A percentile compares a stretch with the other conserved stretches of the same genome.
phyloP scores from a whole-genome alignment of 2,113 vertebrate species.

The Sturnira hondurensis region DNA sequence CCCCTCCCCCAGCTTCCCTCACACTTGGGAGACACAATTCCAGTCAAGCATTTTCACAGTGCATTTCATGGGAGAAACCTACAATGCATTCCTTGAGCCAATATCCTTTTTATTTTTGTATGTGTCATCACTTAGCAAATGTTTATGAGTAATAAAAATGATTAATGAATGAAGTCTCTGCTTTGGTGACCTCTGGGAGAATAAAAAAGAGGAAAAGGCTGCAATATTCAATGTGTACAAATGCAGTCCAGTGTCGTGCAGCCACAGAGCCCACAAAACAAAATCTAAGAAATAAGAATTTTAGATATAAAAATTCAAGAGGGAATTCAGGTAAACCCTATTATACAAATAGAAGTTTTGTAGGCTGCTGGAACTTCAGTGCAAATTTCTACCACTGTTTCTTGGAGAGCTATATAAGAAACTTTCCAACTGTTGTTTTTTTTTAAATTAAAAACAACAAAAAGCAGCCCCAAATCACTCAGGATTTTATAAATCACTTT shows the following conservation, averaged over 20 bases:
- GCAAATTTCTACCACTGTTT: constrained; percentile 19
- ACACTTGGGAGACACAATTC: not conserved
- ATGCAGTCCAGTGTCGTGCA: not conserved
- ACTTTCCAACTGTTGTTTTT: not conserved
- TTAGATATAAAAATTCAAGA: constrained; percentile 8
- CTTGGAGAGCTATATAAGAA: not conserved
- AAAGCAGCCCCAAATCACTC: not conserved
- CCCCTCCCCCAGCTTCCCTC: not conserved
- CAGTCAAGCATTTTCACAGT: not conserved
- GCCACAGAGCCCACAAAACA: not conserved
- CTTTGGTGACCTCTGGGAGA: not conserved
- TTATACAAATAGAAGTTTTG: not conserved
- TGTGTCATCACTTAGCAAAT: not conserved
- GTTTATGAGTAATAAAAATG: constrained; percentile 15
- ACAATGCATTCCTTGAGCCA: not conserved
- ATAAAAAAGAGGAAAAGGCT: not conserved
- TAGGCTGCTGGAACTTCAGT: not conserved
- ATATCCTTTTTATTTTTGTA: not conserved
- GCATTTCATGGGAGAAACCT: not conserved
- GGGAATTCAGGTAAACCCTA: not conserved
- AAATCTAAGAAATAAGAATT: not conserved
- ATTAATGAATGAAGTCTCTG: not conserved
- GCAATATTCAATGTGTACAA: not conserved
- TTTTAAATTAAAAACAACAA: not conserved
- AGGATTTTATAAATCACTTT: not conserved